A percentile compares a stretch with the other conserved stretches of the same genome.
These are phyloP conservation scores for Drosophila micromelanica DNA, from an alignment of 1,140 invertebrate genomes.

Conservation along the genomic window DNA sequence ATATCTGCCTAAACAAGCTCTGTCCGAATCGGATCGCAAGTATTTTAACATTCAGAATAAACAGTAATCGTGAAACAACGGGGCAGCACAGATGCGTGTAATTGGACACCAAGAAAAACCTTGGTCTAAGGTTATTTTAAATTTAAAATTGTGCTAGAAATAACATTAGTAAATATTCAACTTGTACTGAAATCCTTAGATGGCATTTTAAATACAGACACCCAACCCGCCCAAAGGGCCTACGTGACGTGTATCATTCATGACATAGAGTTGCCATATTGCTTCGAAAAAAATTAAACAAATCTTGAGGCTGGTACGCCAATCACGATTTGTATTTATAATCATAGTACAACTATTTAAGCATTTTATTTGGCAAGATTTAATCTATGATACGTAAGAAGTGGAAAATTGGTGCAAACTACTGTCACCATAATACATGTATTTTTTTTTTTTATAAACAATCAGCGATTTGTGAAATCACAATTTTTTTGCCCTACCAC, in stretches of 20 bases:
- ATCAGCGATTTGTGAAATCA: too few species aligned
- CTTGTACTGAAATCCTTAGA: neutral
- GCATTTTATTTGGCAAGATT: too few species aligned
- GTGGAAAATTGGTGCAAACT: too few species aligned
- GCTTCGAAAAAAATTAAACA: conserved; percentile 2
- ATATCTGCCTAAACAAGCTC: conserved; percentile 59
- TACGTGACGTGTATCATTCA: conserved; percentile 67
- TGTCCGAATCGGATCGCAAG: conserved; percentile 50
- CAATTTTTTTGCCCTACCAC: too few species aligned
- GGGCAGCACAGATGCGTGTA: neutral
- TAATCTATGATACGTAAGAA: too few species aligned
- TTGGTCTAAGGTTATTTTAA: neutral
- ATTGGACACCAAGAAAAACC: neutral
- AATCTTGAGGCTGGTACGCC: conserved; percentile 2
- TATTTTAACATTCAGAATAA: conserved; percentile 35
- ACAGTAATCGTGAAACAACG: neutral
- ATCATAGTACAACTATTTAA: too few species aligned
- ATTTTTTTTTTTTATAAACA: too few species aligned
- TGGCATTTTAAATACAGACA: conserved; percentile 31
- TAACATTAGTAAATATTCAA: conserved; percentile 8
- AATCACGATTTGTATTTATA: too few species aligned
- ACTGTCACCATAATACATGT: too few species aligned
- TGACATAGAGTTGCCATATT: conserved; percentile 12
- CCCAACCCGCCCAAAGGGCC: conserved; percentile 42
- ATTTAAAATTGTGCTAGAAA: neutral